Base-by-base conservation (phyloP, 2,797 vertebrate genomes). In the Botia kubotai region DNA sequence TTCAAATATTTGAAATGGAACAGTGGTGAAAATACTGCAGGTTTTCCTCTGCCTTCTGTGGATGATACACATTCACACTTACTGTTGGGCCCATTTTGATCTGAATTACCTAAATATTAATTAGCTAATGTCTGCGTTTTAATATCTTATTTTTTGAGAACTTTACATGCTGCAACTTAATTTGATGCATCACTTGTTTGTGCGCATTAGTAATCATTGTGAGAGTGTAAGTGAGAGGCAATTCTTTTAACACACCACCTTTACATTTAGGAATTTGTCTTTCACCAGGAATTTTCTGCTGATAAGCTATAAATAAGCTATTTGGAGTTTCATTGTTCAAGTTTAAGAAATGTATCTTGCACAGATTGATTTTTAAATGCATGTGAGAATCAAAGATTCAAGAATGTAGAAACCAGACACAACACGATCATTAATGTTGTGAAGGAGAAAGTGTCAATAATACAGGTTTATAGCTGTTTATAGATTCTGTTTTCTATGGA, bases 181-280 rank as follows among this genome's bases (percentile, higher is more conserved):
- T 14, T 43, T 67, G 69, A 55, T 68, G 39, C 58, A 62, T 12
- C 50, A 63, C 19, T 77, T 67, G 78, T 78, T 78, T 62, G 70
- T 67, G 62, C 48, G 14, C 53, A 50, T 7, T 62, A 21, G 53
- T 66, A 29, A 60, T 72, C 60, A 75, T 36, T 65, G 43, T 69
- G 26, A 79, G 23, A 46, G 52, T 52, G 63, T 65, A 69, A 82
- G 74, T 52, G 57, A 53, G 68, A 65, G 69, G 57, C 65, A 79
- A 81, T 76, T 82, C 60, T 66, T 76, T 48, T 72, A 74, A 81
- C 60, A 79, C 48, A 33, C 46, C 68, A 36, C 33, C 3, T 75
- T 83, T 83, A 71, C 48, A n/a, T 75, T 79, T 73, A 48, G 52
- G 29, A 74, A 73, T 83, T 73, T 78, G 50, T 81, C 65, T 58